Evolutionary conservation across 64 coral and sea anemone genomes (phyloP), one percentile per base, ranked within the genome.

Genomic region (Porites lutea): DNA sequence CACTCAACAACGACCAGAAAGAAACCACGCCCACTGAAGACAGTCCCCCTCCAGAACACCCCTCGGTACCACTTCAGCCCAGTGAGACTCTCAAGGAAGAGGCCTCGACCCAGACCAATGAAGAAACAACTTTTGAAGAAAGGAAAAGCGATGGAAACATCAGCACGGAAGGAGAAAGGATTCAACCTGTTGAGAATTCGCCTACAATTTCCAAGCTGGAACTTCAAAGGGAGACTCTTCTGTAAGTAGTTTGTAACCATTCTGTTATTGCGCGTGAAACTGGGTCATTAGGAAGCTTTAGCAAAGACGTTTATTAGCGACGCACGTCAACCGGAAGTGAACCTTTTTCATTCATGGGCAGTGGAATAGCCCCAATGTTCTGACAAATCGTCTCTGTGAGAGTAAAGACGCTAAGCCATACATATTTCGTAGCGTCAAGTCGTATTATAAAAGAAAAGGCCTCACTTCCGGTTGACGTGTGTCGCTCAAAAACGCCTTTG

Each of bases 151-250:
- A 3, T 18, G 70, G 4, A 5, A 51, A 51, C 44, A 46, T 15
- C 6, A 13, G 16, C 15, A 22, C 58, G 48, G 15, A 45, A 3
- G 48, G 59, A 50, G 65, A 3, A 4, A 52, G 14, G 23, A 18
- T 64, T 77, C 59, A 67, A 16, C 10, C 23, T 6, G 43, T 55
- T 47, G 78, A 5, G 20, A 57, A 88, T 19, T 55, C 86, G 37
- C 47, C 46, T 2, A 46, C 45, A 71, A n/a, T 73, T 19, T 46
- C 22, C 49, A 78, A 91, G 27, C 52, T 91, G 9, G 89, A 91
- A 71, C 44, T 91, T 0, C 44, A 91, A 67, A 91, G 60, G 57
- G 89, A 91, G 21, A 60, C 66, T 6, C 66, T 91, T 44, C 13
- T 82, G 89, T 91, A 73, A 72, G 78, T 59, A 18, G 6, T 8